Evolutionary conservation across 2,113 vertebrate species (phyloP).

Genomic region (Patagioenas fasciata): DNA sequence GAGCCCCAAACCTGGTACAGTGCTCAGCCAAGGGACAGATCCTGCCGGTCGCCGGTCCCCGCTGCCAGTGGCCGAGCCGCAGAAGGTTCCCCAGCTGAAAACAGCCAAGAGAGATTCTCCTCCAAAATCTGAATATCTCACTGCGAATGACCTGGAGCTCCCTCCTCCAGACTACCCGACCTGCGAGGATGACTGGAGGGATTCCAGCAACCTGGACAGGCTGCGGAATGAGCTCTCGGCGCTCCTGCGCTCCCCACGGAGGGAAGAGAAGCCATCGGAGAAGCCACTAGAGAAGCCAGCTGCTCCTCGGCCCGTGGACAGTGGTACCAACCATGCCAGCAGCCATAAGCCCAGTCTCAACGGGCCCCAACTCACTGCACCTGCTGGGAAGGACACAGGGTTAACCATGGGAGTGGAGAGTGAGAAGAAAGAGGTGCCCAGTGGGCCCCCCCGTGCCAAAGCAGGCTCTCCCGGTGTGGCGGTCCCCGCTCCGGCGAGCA

Average conservation of each 20-base stretch:
- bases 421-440: constrained; percentile 1
- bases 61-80: fast-evolving
- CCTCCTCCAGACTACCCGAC: constrained; percentile 36
- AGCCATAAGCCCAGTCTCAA: neutral
- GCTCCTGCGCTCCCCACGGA: constrained; percentile 58
- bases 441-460: neutral
- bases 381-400: fast-evolving
- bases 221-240: constrained; percentile 71
- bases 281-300: neutral
- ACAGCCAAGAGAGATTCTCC: neutral
- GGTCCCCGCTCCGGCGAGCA: neutral
- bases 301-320: fast-evolving
- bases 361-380: neutral
- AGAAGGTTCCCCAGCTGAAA: neutral
- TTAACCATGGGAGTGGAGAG: neutral
- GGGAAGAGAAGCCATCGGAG: constrained; percentile 7
- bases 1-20: neutral
- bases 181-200: constrained; percentile 59
- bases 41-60: fast-evolving
- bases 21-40: neutral
- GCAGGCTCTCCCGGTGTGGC: neutral
- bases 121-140: neutral
- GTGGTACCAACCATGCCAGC: fast-evolving
- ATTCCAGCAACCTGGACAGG: constrained; percentile 66
- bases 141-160: constrained; percentile 19